A percentile compares a stretch with the other conserved stretches of the same genome.
These are phyloP conservation scores for Paratilapia polleni DNA, from an alignment of 2,113 vertebrate genomes.

Conservation along the genomic window DNA sequence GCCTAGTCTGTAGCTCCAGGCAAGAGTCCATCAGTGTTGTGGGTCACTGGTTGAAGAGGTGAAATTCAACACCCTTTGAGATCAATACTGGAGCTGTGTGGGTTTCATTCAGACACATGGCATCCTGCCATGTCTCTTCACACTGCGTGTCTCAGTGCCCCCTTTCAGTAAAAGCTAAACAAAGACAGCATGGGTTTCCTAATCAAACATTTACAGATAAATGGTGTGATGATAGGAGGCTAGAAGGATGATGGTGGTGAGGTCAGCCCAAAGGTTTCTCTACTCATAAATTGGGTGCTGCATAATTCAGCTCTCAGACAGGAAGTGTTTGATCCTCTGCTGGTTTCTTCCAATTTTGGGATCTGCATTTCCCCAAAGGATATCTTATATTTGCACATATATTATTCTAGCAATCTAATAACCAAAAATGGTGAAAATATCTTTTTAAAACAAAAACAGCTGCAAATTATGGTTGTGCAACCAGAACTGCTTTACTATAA, in stretches of 20 bases:
- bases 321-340: conserved; percentile 41
- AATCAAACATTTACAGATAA: conserved; percentile 5
- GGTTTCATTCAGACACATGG: conserved; percentile 9
- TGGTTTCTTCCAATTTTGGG: not conserved
- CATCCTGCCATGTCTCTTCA: not conserved
- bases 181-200: not conserved
- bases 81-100: conserved; percentile 35
- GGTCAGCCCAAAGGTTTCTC: conserved; percentile 11
- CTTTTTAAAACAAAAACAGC: too few relatives aligned
- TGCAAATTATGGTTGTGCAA: too few relatives aligned
- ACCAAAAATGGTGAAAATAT: not conserved
- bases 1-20: conserved; percentile 8
- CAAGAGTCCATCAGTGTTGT: conserved; percentile 22
- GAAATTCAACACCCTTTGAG: conserved; percentile 1
- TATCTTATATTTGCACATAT: conserved; percentile 12
- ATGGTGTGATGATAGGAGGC: not conserved
- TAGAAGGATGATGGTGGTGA: not conserved
- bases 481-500: not conserved
- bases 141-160: not conserved
- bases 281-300: conserved; percentile 14
- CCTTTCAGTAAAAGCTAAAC: not conserved
- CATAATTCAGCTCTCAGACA: conserved; percentile 12
- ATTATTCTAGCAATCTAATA: not conserved
- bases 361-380: conserved; percentile 8
- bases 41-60: conserved; percentile 40